Conservation (phyloP, 2,113 vertebrate genomes). For the Chaenogobius annularis region DNA sequence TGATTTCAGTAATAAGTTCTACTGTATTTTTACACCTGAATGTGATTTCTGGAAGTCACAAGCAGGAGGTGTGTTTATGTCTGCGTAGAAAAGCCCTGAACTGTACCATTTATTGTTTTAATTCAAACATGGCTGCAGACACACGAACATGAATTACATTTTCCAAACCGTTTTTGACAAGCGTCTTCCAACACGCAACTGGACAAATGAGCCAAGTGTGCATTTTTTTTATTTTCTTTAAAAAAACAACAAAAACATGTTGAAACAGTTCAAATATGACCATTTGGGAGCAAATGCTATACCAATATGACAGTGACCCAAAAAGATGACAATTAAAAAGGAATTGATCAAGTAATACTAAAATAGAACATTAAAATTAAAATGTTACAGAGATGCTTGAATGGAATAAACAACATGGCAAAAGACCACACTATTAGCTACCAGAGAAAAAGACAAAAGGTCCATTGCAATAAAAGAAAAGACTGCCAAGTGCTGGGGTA, state of each 20-base stretch:
- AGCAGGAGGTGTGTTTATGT: not conserved
- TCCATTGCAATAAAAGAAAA: slow-evolving; percentile 81
- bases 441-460: slow-evolving; percentile 79
- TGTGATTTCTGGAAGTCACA: not conserved
- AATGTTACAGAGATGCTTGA: slow-evolving; percentile 80
- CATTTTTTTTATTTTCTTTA: slow-evolving; percentile 80
- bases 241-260: slow-evolving; percentile 74
- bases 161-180: not conserved
- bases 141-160: not conserved
- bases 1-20: not conserved
- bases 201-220: slow-evolving; percentile 76
- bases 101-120: not conserved
- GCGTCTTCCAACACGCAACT: slow-evolving; percentile 40
- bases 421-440: slow-evolving; percentile 82
- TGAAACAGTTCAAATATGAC: slow-evolving; percentile 80
- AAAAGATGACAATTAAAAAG: slow-evolving; percentile 66
- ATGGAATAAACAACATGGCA: slow-evolving; percentile 82
- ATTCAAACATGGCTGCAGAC: not conserved
- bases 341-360: slow-evolving; percentile 78
- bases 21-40: no score
- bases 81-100: not conserved
- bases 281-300: slow-evolving; percentile 80
- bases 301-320: slow-evolving; percentile 80
- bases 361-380: slow-evolving; percentile 77
- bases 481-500: slow-evolving; percentile 84